Conservation (phyloP, 2,113 vertebrate species). For the Loxodonta africana region DNA sequence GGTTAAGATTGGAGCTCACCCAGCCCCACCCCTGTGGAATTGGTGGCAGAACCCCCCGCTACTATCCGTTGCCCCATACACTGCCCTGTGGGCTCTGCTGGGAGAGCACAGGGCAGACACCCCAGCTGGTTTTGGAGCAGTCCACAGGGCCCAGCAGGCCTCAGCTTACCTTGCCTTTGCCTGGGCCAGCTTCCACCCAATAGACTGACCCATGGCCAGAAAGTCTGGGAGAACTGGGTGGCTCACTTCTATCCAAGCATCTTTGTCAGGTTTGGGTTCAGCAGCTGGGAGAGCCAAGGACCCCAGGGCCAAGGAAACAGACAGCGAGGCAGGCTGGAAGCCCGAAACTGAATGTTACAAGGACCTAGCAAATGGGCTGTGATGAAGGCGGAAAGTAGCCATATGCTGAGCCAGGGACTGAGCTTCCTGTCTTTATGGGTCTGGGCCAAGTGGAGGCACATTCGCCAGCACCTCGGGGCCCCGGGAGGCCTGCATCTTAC, state of each 20-base stretch:
- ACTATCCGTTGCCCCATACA: background rate
- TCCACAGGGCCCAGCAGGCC: background rate
- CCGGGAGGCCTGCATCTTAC: background rate
- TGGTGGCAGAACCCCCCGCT: background rate
- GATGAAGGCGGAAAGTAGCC: background rate
- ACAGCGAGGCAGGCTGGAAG: background rate
- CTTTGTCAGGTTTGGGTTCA: background rate
- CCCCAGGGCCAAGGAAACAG: background rate
- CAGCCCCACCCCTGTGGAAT: accelerated
- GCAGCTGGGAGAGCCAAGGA: background rate
- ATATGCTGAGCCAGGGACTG: accelerated
- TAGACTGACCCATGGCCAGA: background rate
- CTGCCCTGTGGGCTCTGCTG: background rate
- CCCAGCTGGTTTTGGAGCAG: background rate
- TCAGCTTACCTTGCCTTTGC: background rate
- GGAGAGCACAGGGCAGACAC: background rate
- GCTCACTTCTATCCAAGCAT: background rate
- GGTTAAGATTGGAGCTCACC: accelerated
- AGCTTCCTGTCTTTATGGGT: background rate
- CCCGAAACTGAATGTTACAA: background rate
- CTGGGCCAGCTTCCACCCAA: background rate
- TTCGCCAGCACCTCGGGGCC: too few relatives aligned
- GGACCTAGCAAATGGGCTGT: background rate
- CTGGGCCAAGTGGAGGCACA: background rate
- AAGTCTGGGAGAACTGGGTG: background rate